Conservation (phyloP, 1,140 invertebrate species). For the Drosophila pandora region DNA sequence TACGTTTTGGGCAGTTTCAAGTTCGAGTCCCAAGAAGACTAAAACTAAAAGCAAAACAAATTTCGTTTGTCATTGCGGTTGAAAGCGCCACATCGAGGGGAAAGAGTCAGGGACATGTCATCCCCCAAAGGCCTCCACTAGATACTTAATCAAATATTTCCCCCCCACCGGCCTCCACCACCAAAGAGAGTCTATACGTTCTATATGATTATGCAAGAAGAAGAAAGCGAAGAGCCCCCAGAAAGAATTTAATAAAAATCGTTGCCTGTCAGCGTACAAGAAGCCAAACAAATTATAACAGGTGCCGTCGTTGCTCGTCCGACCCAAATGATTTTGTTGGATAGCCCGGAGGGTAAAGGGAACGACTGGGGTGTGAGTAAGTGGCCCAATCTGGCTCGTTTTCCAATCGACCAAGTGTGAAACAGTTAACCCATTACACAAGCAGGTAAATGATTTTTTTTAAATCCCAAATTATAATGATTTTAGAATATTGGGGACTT, state of each 20-base stretch:
- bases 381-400: conserved; percentile 22
- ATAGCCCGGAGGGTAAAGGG: conserved; percentile 4
- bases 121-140: conserved; percentile 45
- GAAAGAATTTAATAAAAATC: conserved; percentile 80
- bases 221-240: conserved; percentile 53
- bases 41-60: conserved; percentile 62
- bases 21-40: conserved; percentile 27
- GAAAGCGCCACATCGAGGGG: conserved; percentile 42
- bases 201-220: conserved; percentile 62
- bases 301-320: conserved; percentile 65
- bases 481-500: not conserved
- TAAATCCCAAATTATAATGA: not conserved
- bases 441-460: conserved; percentile 25
- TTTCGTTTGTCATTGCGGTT: conserved; percentile 64
- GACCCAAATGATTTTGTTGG: conserved; percentile 39
- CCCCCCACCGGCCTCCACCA: conserved; percentile 7
- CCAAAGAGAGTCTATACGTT: not conserved
- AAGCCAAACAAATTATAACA: conserved; percentile 82
- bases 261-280: conserved; percentile 76
- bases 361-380: conserved; percentile 8
- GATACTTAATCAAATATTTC: conserved; percentile 76
- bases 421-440: conserved; percentile 26
- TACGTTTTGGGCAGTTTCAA: conserved; percentile 44
- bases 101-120: conserved; percentile 32
- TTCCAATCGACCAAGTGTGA: conserved; percentile 23